Conservation (phyloP, 64 coral and sea anemone species). For the Stichodactyla helianthus region DNA sequence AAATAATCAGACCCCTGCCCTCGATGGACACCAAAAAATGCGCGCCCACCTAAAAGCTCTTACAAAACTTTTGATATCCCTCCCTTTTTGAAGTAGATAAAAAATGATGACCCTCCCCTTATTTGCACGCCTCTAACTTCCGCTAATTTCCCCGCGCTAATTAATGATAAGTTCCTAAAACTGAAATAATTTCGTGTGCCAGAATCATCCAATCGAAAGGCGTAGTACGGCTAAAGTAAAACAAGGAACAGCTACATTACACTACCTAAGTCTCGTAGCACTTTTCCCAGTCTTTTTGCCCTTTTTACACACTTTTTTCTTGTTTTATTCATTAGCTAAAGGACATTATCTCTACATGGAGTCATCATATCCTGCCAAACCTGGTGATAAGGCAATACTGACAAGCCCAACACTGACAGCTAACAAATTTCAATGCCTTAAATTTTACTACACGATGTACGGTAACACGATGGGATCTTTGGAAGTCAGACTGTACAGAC, state of each 20-base stretch:
- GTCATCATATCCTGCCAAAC: conserved; percentile 5
- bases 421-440: conserved; percentile 23
- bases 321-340: neutral
- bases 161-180: no score
- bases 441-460: conserved; percentile 59
- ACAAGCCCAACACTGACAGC: neutral
- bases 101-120: no score
- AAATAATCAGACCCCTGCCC: no score
- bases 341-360: conserved; percentile 54
- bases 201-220: neutral
- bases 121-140: no score
- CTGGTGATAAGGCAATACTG: conserved; percentile 17
- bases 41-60: no score
- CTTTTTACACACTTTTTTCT: neutral
- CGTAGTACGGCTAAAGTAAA: neutral
- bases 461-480: conserved; percentile 43
- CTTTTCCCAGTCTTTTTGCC: no score
- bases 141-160: no score
- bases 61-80: no score
- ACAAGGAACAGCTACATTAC: no score
- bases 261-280: no score
- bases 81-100: no score
- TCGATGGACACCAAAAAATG: no score
- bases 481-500: neutral
- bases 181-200: neutral